Conservation (phyloP, 1,140 invertebrate species). For the Drosophila serrata region DNA sequence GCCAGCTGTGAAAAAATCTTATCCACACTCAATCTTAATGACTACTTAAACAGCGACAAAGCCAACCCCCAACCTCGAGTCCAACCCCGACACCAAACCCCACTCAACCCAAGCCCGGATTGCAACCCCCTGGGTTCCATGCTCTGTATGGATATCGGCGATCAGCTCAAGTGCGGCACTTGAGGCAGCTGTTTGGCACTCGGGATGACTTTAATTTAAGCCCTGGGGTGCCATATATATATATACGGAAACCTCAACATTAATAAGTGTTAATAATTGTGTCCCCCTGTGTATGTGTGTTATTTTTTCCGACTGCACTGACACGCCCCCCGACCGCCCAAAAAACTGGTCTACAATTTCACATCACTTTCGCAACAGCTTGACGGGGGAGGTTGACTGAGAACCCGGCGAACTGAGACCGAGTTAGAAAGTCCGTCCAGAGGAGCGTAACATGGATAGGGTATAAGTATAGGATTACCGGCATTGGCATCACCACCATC, state of each 20-base stretch:
- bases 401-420: slow-evolving; percentile 49
- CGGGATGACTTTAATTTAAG: slow-evolving; percentile 75
- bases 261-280: slow-evolving; percentile 84
- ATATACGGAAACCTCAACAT: slow-evolving; percentile 76
- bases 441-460: slow-evolving; percentile 70
- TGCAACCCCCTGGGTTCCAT: slow-evolving; percentile 30
- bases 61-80: slow-evolving; percentile 29
- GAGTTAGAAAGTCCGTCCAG: slow-evolving; percentile 73
- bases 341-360: slow-evolving; percentile 66
- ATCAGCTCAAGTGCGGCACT: slow-evolving; percentile 65
- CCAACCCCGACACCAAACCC: slow-evolving; percentile 6
- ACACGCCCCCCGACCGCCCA: slow-evolving; percentile 56
- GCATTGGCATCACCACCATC: slow-evolving; percentile 36
- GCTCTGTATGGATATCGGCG: not conserved
- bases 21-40: slow-evolving; percentile 79
- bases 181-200: slow-evolving; percentile 60
- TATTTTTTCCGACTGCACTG: slow-evolving; percentile 36
- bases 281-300: slow-evolving; percentile 48
- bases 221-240: slow-evolving; percentile 75
- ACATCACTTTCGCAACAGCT: slow-evolving; percentile 73
- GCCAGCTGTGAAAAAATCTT: slow-evolving; percentile 77
- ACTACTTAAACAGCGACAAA: slow-evolving; percentile 78
- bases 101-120: not conserved
- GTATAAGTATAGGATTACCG: slow-evolving; percentile 65
- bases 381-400: slow-evolving; percentile 16